phyloP scores from a whole-genome alignment of 2,797 vertebrate genomes.

The Gymnoscopelus microlampas region DNA sequence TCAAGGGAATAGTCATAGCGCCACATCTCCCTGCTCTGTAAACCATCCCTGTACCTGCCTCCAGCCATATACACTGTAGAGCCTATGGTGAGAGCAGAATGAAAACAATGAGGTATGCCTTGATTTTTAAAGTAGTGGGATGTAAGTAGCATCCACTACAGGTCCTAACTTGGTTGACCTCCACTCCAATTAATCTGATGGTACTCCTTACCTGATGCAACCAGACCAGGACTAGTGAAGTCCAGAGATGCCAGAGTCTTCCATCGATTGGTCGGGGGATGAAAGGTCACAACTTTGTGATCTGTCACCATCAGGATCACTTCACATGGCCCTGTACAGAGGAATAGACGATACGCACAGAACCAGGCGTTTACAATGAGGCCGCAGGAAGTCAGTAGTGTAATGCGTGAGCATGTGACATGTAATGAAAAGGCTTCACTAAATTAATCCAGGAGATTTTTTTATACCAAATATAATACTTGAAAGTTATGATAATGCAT shows the following conservation, averaged over 20 bases:
- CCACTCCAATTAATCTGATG: no score
- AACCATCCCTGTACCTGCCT: slow-evolving; percentile 85
- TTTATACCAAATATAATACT: no score
- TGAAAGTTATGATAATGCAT: no score
- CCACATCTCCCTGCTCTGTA: slow-evolving; percentile 86
- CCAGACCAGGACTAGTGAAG: slow-evolving; percentile 85
- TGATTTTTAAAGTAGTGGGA: no score
- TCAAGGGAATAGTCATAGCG: slow-evolving; percentile 86
- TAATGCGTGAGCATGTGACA: neutral
- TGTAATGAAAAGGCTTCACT: no score
- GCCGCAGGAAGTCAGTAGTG: no score
- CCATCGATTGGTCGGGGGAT: slow-evolving; percentile 82
- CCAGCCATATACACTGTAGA: slow-evolving; percentile 84
- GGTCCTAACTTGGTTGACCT: no score
- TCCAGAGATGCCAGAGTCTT: slow-evolving; percentile 84
- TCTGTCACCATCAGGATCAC: slow-evolving; percentile 85
- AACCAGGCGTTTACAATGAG: no score
- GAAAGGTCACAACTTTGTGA: slow-evolving; percentile 84
- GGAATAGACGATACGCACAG: no score
- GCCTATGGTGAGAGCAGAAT: slow-evolving; percentile 57
- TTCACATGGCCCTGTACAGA: slow-evolving; percentile 76
- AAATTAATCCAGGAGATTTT: no score
- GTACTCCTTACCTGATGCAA: slow-evolving; percentile 79
- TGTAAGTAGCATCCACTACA: no score
- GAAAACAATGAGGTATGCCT: neutral